Evolutionary conservation across 2,797 vertebrate genomes (phyloP).

Genomic region (Balearica regulorum): DNA sequence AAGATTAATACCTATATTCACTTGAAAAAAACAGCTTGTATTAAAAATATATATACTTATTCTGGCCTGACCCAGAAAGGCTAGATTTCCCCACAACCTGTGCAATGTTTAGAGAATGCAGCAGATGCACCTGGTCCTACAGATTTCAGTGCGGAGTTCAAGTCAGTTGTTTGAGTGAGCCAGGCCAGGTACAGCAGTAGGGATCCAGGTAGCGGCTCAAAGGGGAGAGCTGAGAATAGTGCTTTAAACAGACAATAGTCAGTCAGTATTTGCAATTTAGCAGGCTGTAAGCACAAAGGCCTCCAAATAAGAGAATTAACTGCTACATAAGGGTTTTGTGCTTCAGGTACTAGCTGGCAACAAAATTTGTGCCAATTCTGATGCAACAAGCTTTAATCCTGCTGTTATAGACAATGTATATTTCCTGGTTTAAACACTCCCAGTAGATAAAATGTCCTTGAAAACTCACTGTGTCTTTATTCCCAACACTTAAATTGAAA

Average conservation of each 20-base stretch:
- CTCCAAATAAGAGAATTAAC: slow-evolving; percentile 5
- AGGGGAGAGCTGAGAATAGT: neutral
- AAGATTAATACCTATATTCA: neutral
- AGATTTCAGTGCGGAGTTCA: neutral
- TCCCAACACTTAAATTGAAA: neutral
- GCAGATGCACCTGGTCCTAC: neutral
- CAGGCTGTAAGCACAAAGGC: neutral
- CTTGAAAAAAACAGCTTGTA: neutral
- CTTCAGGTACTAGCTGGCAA: neutral
- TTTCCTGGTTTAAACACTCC: slow-evolving; percentile 1
- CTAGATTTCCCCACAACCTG: neutral
- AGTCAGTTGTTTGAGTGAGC: neutral
- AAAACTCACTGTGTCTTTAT: neutral
- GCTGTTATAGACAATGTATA: neutral
- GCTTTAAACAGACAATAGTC: neutral
- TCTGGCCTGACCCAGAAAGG: neutral
- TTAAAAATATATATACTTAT: neutral
- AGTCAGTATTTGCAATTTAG: neutral
- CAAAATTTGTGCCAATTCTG: slow-evolving; percentile 10
- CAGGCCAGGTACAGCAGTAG: neutral
- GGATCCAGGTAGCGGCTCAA: neutral
- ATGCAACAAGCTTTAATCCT: slow-evolving; percentile 22
- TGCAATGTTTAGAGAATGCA: neutral
- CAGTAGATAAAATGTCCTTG: neutral
- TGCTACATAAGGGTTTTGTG: neutral